phyloP scores from a whole-genome alignment of 2,888 invertebrate species.

The Limnephilus rhombicus region DNA sequence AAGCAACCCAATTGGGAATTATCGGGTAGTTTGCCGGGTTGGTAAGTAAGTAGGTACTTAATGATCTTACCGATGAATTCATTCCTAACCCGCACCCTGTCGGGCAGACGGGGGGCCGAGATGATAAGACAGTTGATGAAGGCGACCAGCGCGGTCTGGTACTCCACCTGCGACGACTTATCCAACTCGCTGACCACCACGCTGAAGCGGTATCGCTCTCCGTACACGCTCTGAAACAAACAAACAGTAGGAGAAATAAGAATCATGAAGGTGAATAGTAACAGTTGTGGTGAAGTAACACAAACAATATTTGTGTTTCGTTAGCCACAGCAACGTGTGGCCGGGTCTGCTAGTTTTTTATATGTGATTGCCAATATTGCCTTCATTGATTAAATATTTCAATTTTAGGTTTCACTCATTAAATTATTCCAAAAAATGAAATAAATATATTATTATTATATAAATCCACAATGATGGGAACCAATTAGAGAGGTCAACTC shows the following conservation, averaged over 20 bases:
- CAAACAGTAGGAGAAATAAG: background rate
- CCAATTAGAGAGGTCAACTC: background rate
- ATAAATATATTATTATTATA: background rate
- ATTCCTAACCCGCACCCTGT: constrained; percentile 92
- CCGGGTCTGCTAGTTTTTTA: no score
- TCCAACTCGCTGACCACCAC: constrained; percentile 93
- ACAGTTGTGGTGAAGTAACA: no score
- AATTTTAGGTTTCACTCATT: no score
- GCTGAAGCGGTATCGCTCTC: constrained; percentile 92
- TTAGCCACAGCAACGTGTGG: no score
- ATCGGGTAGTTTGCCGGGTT: background rate
- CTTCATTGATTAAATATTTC: no score
- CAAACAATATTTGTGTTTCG: no score
- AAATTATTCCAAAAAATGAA: no score
- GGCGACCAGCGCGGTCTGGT: constrained; percentile 93
- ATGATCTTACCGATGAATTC: constrained; percentile 93
- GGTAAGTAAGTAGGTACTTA: background rate
- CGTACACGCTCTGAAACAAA: constrained; percentile 84
- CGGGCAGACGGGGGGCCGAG: constrained; percentile 90
- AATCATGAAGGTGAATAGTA: background rate
- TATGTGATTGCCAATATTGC: no score
- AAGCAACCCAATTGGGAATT: background rate
- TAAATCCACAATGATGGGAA: background rate
- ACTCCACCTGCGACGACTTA: constrained; percentile 88
- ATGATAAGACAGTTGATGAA: constrained; percentile 98